Conservation (phyloP, 2,797 vertebrate species). For the Coregonus suidteri region DNA sequence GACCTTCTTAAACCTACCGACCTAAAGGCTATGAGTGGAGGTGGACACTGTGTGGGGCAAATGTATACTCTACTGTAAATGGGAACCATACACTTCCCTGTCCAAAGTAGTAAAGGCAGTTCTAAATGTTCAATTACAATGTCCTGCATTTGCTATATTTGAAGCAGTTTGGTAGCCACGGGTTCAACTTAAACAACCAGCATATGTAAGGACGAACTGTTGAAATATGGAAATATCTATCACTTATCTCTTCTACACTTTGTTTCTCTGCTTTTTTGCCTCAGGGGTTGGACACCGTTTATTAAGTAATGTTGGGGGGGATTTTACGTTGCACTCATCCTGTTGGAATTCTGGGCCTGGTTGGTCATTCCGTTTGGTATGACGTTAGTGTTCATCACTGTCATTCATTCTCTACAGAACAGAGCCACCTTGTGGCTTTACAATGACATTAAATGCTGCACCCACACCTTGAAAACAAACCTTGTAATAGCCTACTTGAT, state of each 20-base stretch:
- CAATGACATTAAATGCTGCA: not conserved
- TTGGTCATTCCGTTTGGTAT: not conserved
- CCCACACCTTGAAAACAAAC: too few relatives aligned
- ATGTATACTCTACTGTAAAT: not conserved
- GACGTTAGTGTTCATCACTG: not conserved
- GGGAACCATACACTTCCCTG: not conserved
- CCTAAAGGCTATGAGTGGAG: not conserved
- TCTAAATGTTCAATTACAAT: not conserved
- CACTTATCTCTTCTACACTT: too few relatives aligned
- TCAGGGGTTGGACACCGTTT: too few relatives aligned
- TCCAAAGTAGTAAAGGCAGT: not conserved
- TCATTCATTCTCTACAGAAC: constrained; percentile 2
- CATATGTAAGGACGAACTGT: too few relatives aligned
- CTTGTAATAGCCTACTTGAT: too few relatives aligned
- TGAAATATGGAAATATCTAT: too few relatives aligned
- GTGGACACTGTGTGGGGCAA: not conserved
- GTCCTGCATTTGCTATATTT: not conserved
- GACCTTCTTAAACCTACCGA: constrained; percentile 4
- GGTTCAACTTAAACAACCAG: too few relatives aligned
- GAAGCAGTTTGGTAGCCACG: not conserved
- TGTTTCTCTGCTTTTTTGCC: too few relatives aligned
- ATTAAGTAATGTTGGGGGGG: not conserved
- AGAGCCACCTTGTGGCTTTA: constrained; percentile 4
- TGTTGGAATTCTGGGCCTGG: not conserved
- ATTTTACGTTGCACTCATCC: not conserved